phyloP scores from a whole-genome alignment of 2,888 invertebrate species.

The Ennomos erosarius region DNA sequence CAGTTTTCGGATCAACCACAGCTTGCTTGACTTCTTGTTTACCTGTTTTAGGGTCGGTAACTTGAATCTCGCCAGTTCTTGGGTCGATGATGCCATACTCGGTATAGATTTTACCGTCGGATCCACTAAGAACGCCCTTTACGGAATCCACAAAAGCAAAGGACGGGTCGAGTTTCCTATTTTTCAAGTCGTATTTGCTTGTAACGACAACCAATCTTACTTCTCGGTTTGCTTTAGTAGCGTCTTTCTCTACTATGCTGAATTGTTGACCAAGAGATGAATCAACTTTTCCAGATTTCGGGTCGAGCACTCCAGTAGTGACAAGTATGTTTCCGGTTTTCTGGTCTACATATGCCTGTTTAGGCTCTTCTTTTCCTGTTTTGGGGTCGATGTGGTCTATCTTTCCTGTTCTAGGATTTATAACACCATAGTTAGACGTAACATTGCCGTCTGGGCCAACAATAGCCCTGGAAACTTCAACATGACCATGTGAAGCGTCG shows the following conservation, averaged over 20 bases:
- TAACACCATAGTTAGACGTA: conserved; percentile 87
- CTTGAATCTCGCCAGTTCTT: conserved; percentile 82
- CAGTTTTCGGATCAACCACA: conserved; percentile 80
- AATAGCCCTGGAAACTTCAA: conserved; percentile 86
- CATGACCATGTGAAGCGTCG: conserved; percentile 75
- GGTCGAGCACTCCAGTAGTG: conserved; percentile 87
- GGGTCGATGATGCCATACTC: conserved; percentile 87
- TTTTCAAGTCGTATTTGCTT: conserved; percentile 85
- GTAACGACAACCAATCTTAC: conserved; percentile 86
- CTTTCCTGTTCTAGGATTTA: conserved; percentile 87
- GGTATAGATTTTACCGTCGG: conserved; percentile 87
- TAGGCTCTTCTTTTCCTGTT: conserved; percentile 87
- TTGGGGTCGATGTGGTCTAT: conserved; percentile 86
- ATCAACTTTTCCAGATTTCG: conserved; percentile 88
- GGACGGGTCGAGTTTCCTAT: conserved; percentile 78
- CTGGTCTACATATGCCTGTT: conserved; percentile 89
- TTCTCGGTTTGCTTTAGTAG: conserved; percentile 87
- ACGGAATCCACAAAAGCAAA: conserved; percentile 81
- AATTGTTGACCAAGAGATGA: conserved; percentile 88
- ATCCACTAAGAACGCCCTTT: conserved; percentile 79
- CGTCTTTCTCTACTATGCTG: conserved; percentile 87
- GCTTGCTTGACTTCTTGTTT: conserved; percentile 75
- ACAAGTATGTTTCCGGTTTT: conserved; percentile 88
- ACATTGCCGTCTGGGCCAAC: conserved; percentile 84
- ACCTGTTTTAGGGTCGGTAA: conserved; percentile 74